These are phyloP conservation scores for Tuta absoluta DNA, from an alignment of 2,888 invertebrate species.

Conservation along the genomic window DNA sequence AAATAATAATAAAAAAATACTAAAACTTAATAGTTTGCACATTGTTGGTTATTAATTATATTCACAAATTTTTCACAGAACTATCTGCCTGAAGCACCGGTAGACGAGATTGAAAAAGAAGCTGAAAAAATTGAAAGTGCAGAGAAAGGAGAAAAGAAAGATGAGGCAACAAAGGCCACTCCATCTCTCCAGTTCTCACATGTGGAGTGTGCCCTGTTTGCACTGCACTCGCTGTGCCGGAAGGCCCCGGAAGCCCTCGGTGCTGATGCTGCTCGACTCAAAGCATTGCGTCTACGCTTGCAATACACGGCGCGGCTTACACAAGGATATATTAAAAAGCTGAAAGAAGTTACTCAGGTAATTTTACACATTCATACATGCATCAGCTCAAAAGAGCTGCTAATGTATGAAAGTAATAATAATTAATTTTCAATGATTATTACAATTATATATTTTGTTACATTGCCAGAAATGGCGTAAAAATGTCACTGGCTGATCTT, in stretches of 20 bases:
- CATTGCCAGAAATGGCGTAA: background rate
- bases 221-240: slow-evolving; percentile 88
- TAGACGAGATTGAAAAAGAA: slow-evolving; percentile 72
- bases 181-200: slow-evolving; percentile 96
- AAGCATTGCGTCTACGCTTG: slow-evolving; percentile 92
- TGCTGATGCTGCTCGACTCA: slow-evolving; percentile 86
- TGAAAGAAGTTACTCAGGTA: slow-evolving; percentile 83
- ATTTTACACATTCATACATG: background rate
- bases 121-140: slow-evolving; percentile 63
- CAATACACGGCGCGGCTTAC: slow-evolving; percentile 96
- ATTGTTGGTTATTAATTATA: background rate
- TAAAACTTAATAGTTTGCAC: no score
- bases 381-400: no score
- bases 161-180: slow-evolving; percentile 73
- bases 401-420: no score
- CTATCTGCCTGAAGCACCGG: slow-evolving; percentile 93
- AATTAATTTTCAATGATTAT: background rate
- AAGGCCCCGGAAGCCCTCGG: slow-evolving; percentile 88
- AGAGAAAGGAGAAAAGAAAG: slow-evolving; percentile 40
- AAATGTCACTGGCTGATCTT: no score
- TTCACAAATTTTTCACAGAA: slow-evolving; percentile 80
- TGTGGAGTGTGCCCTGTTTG: slow-evolving; percentile 94
- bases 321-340: slow-evolving; percentile 89
- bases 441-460: background rate
- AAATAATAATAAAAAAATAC: no score